Evolutionary conservation across 2,113 vertebrate genomes (phyloP).

Genomic region (Procavia capensis): DNA sequence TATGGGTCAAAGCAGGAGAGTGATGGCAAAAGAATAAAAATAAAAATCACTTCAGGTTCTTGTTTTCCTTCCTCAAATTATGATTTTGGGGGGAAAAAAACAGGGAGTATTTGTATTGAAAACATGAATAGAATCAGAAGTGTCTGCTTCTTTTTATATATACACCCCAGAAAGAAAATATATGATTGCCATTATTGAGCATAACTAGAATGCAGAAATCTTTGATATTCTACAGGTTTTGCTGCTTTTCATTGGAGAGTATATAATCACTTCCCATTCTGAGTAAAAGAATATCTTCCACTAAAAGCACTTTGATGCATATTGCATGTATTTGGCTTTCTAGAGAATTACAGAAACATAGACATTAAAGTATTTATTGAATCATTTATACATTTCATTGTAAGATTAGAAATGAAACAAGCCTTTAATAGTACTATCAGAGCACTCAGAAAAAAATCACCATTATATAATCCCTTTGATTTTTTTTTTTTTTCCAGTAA

Average conservation of each 20-base stretch:
- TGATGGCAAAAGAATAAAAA: background rate
- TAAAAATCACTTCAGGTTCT: background rate
- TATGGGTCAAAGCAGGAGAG: background rate
- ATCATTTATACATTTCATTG: slow-evolving; percentile 41
- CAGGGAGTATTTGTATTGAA: background rate
- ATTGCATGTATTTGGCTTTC: background rate
- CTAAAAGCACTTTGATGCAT: background rate
- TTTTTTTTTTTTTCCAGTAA: slow-evolving; percentile 13
- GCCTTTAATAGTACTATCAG: slow-evolving; percentile 31
- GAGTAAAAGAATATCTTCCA: slow-evolving; percentile 38
- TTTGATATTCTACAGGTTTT: background rate
- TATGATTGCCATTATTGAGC: background rate
- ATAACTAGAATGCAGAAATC: background rate
- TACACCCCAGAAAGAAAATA: background rate
- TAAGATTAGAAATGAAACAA: slow-evolving; percentile 25
- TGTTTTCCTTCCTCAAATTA: background rate
- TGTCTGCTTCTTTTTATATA: background rate
- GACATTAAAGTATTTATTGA: slow-evolving; percentile 15
- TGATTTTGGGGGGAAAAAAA: background rate
- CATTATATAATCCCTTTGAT: slow-evolving; percentile 50
- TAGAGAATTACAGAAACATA: slow-evolving; percentile 37
- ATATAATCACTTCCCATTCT: slow-evolving; percentile 40
- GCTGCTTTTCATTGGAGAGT: slow-evolving; percentile 39
- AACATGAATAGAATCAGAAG: background rate
- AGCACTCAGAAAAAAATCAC: slow-evolving; percentile 24